Conservation (phyloP, 2,113 vertebrate genomes). For the human region DNA sequence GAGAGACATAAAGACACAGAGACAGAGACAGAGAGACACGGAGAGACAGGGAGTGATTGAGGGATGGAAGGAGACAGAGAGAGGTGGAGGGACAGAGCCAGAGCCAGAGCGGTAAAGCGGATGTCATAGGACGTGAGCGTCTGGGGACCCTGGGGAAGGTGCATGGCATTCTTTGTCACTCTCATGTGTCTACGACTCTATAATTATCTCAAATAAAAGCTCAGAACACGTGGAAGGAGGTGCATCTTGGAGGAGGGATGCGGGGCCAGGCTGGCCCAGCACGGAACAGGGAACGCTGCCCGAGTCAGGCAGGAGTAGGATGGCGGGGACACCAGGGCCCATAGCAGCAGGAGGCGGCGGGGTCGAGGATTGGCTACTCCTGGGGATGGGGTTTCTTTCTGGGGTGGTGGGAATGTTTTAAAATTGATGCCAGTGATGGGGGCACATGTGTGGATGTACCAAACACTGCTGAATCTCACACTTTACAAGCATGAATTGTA, state of each 20-base stretch:
- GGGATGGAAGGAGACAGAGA: background rate
- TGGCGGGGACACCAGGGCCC: background rate
- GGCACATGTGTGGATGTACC: background rate
- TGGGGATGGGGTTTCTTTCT: accelerated
- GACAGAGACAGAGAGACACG: background rate
- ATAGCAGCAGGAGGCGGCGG: background rate
- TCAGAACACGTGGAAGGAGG: too few relatives aligned
- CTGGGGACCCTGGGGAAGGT: background rate
- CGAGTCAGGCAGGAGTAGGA: accelerated
- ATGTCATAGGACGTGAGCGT: background rate
- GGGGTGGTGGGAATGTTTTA: too few relatives aligned
- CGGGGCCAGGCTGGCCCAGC: too few relatives aligned
- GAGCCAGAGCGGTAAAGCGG: background rate
- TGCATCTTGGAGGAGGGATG: background rate
- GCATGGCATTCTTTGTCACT: background rate
- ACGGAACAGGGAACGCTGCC: too few relatives aligned
- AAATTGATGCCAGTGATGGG: accelerated
- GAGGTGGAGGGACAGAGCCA: background rate
- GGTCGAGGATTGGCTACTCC: accelerated
- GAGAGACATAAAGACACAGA: background rate
- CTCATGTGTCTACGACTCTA: background rate
- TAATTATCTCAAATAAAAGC: background rate
- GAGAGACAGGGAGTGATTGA: too few relatives aligned
- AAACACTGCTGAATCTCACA: accelerated
- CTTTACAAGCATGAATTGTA: background rate